Evolutionary conservation across 2,113 vertebrate genomes (phyloP).

Genomic region (Oophaga pumilio): DNA sequence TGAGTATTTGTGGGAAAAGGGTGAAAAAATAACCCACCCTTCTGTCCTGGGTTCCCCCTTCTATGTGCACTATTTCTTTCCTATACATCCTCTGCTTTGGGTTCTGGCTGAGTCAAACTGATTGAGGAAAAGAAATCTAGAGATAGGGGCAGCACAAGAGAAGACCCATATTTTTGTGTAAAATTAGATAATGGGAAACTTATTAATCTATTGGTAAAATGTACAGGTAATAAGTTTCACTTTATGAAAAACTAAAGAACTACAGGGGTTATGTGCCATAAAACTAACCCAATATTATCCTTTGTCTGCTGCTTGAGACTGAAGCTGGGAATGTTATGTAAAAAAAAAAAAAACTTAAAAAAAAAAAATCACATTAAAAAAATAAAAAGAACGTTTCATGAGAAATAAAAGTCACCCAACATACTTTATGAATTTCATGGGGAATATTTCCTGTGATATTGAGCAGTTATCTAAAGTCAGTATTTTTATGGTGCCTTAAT

Average conservation of each 20-base stretch:
- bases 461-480: slow-evolving; percentile 73
- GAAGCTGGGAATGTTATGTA: slow-evolving; percentile 59
- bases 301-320: slow-evolving; percentile 76
- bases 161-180: neutral
- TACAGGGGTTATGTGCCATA: slow-evolving; percentile 17
- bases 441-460: slow-evolving; percentile 62
- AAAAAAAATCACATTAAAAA: slow-evolving; percentile 33
- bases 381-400: slow-evolving; percentile 39
- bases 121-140: neutral
- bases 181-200: neutral
- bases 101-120: neutral
- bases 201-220: neutral
- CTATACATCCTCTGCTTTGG: neutral
- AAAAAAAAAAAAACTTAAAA: neutral
- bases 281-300: slow-evolving; percentile 71
- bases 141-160: neutral
- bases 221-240: neutral
- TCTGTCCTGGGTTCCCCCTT: too few species aligned
- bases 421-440: slow-evolving; percentile 56
- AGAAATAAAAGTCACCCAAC: slow-evolving; percentile 55
- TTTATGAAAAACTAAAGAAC: neutral
- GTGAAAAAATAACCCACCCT: too few species aligned
- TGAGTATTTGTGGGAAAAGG: too few species aligned
- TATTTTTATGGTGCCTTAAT: slow-evolving; percentile 73
- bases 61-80: neutral